These are phyloP conservation scores for Lepidonotus clava DNA, from an alignment of 2,888 invertebrate species.

Conservation along the genomic window DNA sequence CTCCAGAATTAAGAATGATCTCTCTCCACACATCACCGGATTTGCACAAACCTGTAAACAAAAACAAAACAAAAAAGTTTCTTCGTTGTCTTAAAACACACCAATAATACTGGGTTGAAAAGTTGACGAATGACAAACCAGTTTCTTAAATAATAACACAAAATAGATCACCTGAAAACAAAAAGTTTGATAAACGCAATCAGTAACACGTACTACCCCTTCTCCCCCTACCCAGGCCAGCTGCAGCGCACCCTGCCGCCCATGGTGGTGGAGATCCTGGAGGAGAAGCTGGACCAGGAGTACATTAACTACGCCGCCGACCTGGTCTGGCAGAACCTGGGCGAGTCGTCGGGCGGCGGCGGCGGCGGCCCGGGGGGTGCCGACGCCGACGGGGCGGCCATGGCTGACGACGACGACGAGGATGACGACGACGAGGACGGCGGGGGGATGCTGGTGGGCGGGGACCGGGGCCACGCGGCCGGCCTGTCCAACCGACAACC, in stretches of 20 bases:
- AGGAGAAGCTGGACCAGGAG: slow-evolving; percentile 74
- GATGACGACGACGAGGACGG: slow-evolving; percentile 56
- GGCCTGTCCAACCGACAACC: slow-evolving; percentile 42
- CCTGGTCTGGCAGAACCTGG: slow-evolving; percentile 54
- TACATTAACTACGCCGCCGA: slow-evolving; percentile 72
- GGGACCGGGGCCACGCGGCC: not conserved
- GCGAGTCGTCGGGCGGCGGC: not conserved
- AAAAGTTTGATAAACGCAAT: not conserved
- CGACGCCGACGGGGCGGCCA: slow-evolving; percentile 22
- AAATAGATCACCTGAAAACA: too few species aligned
- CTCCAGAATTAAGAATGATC: too few species aligned
- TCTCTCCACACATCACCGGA: too few species aligned
- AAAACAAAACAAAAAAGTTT: too few species aligned
- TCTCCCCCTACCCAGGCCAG: slow-evolving; percentile 69
- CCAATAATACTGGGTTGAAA: too few species aligned
- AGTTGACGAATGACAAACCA: too few species aligned
- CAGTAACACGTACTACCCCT: not conserved
- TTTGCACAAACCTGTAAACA: too few species aligned
- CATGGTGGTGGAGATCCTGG: slow-evolving; percentile 77
- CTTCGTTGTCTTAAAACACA: too few species aligned
- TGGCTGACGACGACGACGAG: not conserved
- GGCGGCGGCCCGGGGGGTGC: not conserved
- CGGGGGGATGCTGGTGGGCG: not conserved
- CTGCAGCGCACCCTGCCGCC: slow-evolving; percentile 73
- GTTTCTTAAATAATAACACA: too few species aligned